Evolutionary conservation across 2,888 invertebrate genomes (phyloP).

Genomic region (Ornithoptera priamus): DNA sequence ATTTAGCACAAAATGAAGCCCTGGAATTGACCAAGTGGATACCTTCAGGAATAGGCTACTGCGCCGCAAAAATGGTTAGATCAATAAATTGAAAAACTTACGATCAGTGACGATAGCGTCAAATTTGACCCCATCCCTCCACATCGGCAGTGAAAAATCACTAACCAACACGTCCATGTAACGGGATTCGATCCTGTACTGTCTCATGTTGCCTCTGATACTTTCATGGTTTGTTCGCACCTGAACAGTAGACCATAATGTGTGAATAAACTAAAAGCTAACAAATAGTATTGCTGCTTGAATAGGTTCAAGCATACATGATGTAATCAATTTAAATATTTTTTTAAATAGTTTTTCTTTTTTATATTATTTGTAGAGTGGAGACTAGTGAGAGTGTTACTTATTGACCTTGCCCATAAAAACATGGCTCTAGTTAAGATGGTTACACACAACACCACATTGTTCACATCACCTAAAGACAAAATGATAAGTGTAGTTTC

Average conservation of each 20-base stretch:
- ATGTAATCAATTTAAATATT: no score
- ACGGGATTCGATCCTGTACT: constrained; percentile 87
- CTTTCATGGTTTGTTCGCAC: constrained; percentile 90
- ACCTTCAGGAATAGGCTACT: no score
- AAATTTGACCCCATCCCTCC: constrained; percentile 85
- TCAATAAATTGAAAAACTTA: constrained; percentile 69
- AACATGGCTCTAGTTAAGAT: no score
- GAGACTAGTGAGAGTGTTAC: no score
- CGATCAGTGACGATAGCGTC: constrained; percentile 98
- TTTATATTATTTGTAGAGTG: no score
- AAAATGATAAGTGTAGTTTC: no score
- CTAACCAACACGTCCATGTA: constrained; percentile 95
- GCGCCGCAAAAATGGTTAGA: no score
- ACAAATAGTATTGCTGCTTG: neutral
- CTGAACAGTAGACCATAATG: constrained; percentile 48
- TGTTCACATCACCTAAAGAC: no score
- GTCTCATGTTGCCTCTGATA: constrained; percentile 91
- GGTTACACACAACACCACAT: no score
- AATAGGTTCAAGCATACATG: no score
- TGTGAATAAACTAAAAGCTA: neutral
- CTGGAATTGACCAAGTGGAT: neutral
- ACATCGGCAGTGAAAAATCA: constrained; percentile 92
- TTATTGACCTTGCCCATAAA: no score
- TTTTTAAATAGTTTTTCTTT: no score
- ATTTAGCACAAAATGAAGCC: neutral